Conservation (phyloP, 53 echinoderm and acorn worm genomes). For the Crossaster papposus region DNA sequence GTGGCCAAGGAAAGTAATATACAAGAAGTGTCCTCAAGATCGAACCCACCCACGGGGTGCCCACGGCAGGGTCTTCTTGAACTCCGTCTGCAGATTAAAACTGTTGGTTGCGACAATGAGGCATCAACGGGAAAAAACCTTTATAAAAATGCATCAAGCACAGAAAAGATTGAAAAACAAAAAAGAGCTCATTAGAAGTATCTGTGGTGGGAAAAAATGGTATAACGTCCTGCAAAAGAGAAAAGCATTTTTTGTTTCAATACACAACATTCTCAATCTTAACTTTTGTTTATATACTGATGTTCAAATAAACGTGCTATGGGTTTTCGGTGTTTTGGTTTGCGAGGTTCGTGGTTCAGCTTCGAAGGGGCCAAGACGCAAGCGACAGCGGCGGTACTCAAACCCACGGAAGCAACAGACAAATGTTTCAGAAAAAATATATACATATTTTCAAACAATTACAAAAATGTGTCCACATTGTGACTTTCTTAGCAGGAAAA, state of each 20-base stretch:
- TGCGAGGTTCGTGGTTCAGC: conserved; percentile 46
- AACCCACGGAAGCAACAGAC: conserved; percentile 18
- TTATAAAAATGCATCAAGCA: conserved; percentile 55
- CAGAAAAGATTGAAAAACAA: conserved; percentile 56
- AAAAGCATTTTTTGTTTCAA: conserved; percentile 9
- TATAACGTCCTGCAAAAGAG: conserved; percentile 40
- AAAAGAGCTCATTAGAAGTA: conserved; percentile 61
- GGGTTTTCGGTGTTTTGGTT: neutral
- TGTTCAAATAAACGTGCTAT: neutral
- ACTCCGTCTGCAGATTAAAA: conserved; percentile 54
- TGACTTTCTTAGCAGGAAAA: neutral
- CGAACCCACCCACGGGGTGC: conserved; percentile 57
- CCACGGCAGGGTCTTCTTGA: conserved; percentile 2
- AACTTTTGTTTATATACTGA: neutral
- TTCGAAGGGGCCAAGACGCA: conserved; percentile 10
- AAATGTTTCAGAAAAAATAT: neutral
- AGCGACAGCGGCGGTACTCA: conserved; percentile 18
- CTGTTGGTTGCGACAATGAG: conserved; percentile 63
- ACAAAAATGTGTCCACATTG: neutral
- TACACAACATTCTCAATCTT: neutral
- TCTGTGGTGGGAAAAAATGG: conserved; percentile 40
- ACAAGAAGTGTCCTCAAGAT: conserved; percentile 37
- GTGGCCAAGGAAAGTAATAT: conserved; percentile 48
- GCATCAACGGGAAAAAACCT: conserved; percentile 62
- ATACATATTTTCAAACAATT: neutral